phyloP scores from a whole-genome alignment of 2,888 invertebrate species.

The Macrosoma leucophasiata region DNA sequence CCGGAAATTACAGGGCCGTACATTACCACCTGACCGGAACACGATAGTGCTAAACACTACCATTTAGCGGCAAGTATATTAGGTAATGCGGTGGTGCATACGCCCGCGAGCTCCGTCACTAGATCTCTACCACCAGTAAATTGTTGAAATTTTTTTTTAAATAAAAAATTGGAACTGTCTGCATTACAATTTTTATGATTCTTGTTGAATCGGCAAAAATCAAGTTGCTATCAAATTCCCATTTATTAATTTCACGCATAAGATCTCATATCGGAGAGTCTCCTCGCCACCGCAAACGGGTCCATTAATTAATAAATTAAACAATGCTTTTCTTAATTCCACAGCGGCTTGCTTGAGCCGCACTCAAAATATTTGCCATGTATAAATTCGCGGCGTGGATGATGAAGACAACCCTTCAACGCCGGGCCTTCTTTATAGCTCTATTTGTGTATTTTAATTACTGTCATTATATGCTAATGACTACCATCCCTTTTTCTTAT shows the following conservation, averaged over 20 bases:
- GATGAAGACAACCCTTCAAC: conserved; percentile 75
- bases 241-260: neutral
- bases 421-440: conserved; percentile 76
- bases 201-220: no score
- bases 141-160: no score
- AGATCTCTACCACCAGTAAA: no score
- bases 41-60: no score
- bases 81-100: no score
- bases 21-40: no score
- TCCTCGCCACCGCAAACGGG: conserved; percentile 55
- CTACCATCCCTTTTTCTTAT: conserved; percentile 77
- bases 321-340: conserved; percentile 67
- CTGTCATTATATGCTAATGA: conserved; percentile 80
- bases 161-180: no score
- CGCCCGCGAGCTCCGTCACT: no score
- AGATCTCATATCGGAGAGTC: neutral
- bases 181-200: no score
- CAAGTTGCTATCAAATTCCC: no score
- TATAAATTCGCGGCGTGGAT: conserved; percentile 69
- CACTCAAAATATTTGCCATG: conserved; percentile 71
- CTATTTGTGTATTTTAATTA: conserved; percentile 84
- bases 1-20: no score
- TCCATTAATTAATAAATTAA: conserved; percentile 74
- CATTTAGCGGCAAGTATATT: no score
- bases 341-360: conserved; percentile 52